These are phyloP conservation scores for Stramonita haemastoma DNA, from an alignment of 2,888 invertebrate genomes.

Conservation along the genomic window DNA sequence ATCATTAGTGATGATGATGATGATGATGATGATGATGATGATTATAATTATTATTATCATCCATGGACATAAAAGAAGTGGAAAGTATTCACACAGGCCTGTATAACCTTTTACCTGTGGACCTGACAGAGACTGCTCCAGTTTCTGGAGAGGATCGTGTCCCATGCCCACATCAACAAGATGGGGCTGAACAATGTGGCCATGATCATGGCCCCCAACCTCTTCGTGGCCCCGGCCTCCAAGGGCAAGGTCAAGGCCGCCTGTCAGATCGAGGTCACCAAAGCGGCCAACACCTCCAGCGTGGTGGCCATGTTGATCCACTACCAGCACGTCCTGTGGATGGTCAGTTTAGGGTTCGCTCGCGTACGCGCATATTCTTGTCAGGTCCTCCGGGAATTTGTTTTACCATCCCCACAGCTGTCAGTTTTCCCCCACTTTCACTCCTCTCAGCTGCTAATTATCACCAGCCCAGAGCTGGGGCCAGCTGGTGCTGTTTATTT, in stretches of 20 bases:
- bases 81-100: background rate
- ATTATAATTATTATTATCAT: no score
- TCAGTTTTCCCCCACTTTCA: no score
- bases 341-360: slow-evolving; percentile 81
- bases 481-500: no score
- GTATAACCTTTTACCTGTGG: no score
- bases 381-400: no score
- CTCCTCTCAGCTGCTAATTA: no score
- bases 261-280: slow-evolving; percentile 76
- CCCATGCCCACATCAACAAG: slow-evolving; percentile 85
- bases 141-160: slow-evolving; percentile 87
- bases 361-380: background rate
- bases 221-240: slow-evolving; percentile 78
- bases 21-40: no score
- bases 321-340: slow-evolving; percentile 87
- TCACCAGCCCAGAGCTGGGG: no score
- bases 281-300: slow-evolving; percentile 92
- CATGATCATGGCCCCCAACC: slow-evolving; percentile 96
- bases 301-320: slow-evolving; percentile 90
- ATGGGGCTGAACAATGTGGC: slow-evolving; percentile 95
- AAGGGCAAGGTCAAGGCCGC: slow-evolving; percentile 51
- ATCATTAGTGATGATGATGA: no score
- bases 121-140: slow-evolving; percentile 83
- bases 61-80: background rate
- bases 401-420: no score